These are phyloP conservation scores for Lithobates pipiens DNA, from an alignment of 2,797 vertebrate species.

Conservation along the genomic window DNA sequence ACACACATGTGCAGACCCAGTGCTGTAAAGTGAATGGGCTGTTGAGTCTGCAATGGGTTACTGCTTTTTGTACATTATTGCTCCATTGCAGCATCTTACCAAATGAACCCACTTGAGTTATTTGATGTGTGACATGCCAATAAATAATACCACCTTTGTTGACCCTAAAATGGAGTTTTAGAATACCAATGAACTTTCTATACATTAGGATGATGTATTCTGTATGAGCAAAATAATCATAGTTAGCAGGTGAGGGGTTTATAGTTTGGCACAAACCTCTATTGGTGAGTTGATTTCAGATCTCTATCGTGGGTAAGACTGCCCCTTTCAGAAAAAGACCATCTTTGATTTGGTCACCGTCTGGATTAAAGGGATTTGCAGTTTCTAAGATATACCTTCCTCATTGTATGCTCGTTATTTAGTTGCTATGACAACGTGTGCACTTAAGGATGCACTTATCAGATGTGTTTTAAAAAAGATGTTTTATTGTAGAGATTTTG, in stretches of 20 bases:
- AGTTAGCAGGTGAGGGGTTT: too few relatives aligned
- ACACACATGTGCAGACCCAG: too few relatives aligned
- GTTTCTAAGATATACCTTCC: conserved; percentile 31
- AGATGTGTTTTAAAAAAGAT: conserved; percentile 34
- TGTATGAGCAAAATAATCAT: background rate
- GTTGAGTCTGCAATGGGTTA: too few relatives aligned
- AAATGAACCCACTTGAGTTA: too few relatives aligned
- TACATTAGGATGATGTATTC: background rate
- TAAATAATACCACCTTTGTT: too few relatives aligned
- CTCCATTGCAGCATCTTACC: background rate
- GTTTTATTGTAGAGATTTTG: conserved; percentile 61
- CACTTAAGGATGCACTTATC: conserved; percentile 53
- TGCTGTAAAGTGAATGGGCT: too few relatives aligned
- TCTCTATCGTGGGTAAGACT: background rate
- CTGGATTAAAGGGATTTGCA: conserved; percentile 33
- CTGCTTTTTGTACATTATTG: too few relatives aligned
- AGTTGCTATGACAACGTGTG: conserved; percentile 44
- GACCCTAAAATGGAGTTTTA: too few relatives aligned
- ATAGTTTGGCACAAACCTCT: background rate
- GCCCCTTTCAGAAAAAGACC: conserved; percentile 3
- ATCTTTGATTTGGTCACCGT: conserved; percentile 21
- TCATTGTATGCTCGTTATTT: conserved; percentile 2
- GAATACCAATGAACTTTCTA: too few relatives aligned
- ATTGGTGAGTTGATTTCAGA: background rate
- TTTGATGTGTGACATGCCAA: background rate